phyloP scores from a whole-genome alignment of 2,888 invertebrate genomes.

The Aspidapion aeneum region DNA sequence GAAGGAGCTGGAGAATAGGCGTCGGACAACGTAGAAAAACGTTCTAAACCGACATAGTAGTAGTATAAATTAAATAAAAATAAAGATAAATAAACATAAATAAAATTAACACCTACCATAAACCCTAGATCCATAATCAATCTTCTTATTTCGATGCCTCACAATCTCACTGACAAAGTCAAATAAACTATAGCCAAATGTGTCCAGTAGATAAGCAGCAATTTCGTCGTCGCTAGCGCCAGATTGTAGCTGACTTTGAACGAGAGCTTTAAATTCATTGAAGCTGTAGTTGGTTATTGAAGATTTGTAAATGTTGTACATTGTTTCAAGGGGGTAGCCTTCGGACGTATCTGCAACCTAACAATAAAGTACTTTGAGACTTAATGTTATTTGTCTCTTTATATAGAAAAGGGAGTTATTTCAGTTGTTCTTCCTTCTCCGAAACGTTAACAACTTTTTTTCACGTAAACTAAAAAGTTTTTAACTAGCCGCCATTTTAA shows the following conservation, averaged over 20 bases:
- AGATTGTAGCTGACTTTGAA: constrained; percentile 34
- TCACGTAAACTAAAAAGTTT: too few relatives aligned
- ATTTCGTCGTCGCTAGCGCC: constrained; percentile 53
- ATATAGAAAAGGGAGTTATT: too few relatives aligned
- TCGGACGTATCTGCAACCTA: constrained; percentile 7
- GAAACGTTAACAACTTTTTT: too few relatives aligned
- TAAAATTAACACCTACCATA: not conserved
- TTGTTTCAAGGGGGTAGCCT: constrained; percentile 30
- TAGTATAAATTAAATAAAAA: too few relatives aligned
- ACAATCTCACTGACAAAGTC: constrained; percentile 44
- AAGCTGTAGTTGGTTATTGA: constrained; percentile 35
- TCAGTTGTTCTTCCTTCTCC: too few relatives aligned
- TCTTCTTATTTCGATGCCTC: constrained; percentile 35
- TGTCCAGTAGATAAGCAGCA: constrained; percentile 82
- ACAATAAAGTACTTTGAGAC: too few relatives aligned
- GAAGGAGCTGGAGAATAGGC: too few relatives aligned
- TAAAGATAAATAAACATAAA: too few relatives aligned
- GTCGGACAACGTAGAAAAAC: too few relatives aligned
- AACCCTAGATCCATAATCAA: constrained; percentile 30
- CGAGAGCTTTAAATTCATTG: constrained; percentile 35
- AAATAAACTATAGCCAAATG: constrained; percentile 75
- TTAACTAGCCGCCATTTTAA: too few relatives aligned
- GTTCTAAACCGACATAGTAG: too few relatives aligned
- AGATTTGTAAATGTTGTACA: constrained; percentile 34
- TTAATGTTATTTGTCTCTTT: too few relatives aligned